Base-by-base conservation (phyloP, 1,140 invertebrate genomes). In the Daktulosphaira vitifoliae region DNA sequence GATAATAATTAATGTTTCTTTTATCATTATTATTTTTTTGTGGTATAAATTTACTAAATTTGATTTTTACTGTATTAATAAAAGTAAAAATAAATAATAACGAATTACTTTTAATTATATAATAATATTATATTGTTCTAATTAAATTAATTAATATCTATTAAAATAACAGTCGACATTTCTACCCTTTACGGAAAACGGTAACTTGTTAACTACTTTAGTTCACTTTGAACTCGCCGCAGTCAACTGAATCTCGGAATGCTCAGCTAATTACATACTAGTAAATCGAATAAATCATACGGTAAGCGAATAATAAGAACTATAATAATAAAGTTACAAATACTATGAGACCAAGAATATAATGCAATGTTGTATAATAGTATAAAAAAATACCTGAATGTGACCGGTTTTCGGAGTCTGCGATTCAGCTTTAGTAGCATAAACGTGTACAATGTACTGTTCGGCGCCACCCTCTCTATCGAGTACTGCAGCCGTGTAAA, bases 391-490 rank as follows among this genome's bases (percentile, higher is more conserved):
- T 80, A 93, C 90, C 87, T 89, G 90, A 71, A 84, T 87, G 68
- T 79, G 86, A 46, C 84, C 81, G 22, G 86, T 90, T 70, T 81
- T 81, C 13, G 89, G 82, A 39, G 78, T 79, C 77, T 66, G 74
- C 72, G 73, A 70, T 66, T 71, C 72, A 9, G 84, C 76, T 22
- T 87, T 82, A 65, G 92, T 85, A 29, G 89, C 90, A 72, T 86
- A 87, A 25, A 94, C 82, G 73, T 90, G 85, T 18, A 94, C 81
- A 71, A 87, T 82, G 77, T 93, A 94, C 69, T 78, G 80, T 69
- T 86, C 84, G 7, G 84, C 76, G 1, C 89, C 89, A 33, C 82
- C 78, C 74, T 97, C 94, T 49, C 92, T 79, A 76, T 97, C 92
- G 69, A 97, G 77, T 23, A 84, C 78, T 1, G 82, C 84, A 2